Evolutionary conservation across 2,888 invertebrate species (phyloP).

Genomic region (Himalopsyche japonica): DNA sequence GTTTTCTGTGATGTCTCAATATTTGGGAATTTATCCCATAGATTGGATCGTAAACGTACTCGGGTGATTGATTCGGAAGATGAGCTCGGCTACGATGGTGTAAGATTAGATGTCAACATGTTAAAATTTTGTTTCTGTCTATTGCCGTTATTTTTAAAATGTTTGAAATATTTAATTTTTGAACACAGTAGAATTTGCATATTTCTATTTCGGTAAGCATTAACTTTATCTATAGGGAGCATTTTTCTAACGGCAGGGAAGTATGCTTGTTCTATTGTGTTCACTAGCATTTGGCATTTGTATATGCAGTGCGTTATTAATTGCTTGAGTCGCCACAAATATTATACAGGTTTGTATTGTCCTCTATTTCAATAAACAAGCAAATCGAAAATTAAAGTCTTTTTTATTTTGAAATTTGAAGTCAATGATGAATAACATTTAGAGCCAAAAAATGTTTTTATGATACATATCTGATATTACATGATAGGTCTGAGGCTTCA

Average conservation of each 20-base stretch:
- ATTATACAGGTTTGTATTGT: neutral
- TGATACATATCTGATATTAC: constrained; percentile 48
- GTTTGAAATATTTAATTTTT: neutral
- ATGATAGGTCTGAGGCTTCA: constrained; percentile 51
- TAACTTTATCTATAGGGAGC: too few species aligned
- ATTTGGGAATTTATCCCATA: neutral
- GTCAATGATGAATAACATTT: constrained; percentile 46
- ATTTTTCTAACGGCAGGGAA: too few species aligned
- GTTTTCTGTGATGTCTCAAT: neutral
- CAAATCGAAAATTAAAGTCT: neutral
- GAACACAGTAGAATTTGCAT: neutral
- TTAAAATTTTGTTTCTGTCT: neutral
- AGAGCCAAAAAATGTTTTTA: constrained; percentile 48
- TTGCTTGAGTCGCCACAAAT: neutral
- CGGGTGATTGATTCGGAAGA: neutral
- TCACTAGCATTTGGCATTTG: neutral
- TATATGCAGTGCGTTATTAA: neutral
- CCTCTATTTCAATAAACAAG: neutral
- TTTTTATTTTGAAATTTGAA: neutral
- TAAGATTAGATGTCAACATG: neutral
- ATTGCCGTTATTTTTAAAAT: neutral
- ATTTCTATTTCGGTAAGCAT: neutral
- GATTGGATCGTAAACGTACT: neutral
- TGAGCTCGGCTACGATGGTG: neutral
- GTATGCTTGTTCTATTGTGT: neutral